Conservation (phyloP, 2,888 invertebrate genomes). For the Bibio marci region DNA sequence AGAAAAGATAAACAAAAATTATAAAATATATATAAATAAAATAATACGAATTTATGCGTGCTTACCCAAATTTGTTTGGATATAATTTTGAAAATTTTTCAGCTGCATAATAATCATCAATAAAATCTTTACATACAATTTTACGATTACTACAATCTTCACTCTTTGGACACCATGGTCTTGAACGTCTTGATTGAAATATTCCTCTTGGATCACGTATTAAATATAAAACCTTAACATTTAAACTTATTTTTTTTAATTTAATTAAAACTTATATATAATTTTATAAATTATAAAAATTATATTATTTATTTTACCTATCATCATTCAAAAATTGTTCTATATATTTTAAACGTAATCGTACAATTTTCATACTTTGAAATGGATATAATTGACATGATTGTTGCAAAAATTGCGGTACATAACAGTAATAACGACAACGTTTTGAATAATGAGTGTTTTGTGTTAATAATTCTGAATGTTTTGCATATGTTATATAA, state of each 20-base stretch:
- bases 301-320: slow-evolving; percentile 30
- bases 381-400: slow-evolving; percentile 64
- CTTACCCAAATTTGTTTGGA: slow-evolving; percentile 23
- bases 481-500: slow-evolving; percentile 52
- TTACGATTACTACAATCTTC: slow-evolving; percentile 37
- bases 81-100: slow-evolving; percentile 40
- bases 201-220: not conserved
- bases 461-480: slow-evolving; percentile 55
- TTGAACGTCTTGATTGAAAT: not conserved
- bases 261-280: not conserved
- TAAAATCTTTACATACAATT: slow-evolving; percentile 56
- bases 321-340: slow-evolving; percentile 46
- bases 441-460: slow-evolving; percentile 38
- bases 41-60: not conserved
- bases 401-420: slow-evolving; percentile 44
- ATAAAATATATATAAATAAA: too few species aligned
- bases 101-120: slow-evolving; percentile 56
- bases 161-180: not conserved
- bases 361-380: slow-evolving; percentile 63
- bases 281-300: not conserved
- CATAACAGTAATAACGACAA: slow-evolving; percentile 36
- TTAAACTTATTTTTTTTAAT: not conserved
- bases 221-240: not conserved
- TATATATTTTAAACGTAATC: slow-evolving; percentile 47
- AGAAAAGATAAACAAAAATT: too few species aligned